phyloP scores from a whole-genome alignment of 2,797 vertebrate genomes.

The Hemitrygon akajei region DNA sequence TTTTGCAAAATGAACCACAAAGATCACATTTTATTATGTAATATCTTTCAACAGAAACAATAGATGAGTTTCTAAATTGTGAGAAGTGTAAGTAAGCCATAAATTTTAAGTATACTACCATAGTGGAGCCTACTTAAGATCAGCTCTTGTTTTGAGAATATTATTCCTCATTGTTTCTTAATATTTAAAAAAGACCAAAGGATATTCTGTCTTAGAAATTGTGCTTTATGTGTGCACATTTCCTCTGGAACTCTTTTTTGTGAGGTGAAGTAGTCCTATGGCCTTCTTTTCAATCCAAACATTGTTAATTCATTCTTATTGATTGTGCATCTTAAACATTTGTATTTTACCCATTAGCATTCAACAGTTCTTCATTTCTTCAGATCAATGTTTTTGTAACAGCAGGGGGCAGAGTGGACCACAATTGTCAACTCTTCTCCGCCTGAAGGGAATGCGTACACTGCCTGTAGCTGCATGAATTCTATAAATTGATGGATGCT shows the following conservation, averaged over 20 bases:
- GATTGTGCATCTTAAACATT: not conserved
- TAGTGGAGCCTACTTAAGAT: not conserved
- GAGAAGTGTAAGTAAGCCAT: not conserved
- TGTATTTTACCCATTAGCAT: not conserved
- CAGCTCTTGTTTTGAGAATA: not conserved
- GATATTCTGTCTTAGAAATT: not conserved
- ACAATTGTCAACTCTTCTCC: not conserved
- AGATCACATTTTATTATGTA: not conserved
- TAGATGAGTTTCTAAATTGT: not conserved
- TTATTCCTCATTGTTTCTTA: not conserved
- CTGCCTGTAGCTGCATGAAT: not conserved
- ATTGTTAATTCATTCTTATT: not conserved
- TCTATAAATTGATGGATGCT: not conserved
- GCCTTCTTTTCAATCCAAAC: not conserved
- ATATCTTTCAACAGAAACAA: not conserved
- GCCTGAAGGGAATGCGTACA: not conserved
- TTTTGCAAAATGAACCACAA: not conserved
- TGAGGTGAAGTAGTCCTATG: not conserved
- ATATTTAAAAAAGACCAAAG: not conserved
- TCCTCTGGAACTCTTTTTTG: not conserved
- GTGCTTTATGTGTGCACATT: not conserved
- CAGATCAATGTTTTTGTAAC: too few species aligned
- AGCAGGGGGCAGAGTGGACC: not conserved
- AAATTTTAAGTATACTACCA: not conserved
- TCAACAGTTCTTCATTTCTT: too few species aligned